Conservation (phyloP, 2,888 invertebrate genomes). For the Xestoiulus laeticollis region DNA sequence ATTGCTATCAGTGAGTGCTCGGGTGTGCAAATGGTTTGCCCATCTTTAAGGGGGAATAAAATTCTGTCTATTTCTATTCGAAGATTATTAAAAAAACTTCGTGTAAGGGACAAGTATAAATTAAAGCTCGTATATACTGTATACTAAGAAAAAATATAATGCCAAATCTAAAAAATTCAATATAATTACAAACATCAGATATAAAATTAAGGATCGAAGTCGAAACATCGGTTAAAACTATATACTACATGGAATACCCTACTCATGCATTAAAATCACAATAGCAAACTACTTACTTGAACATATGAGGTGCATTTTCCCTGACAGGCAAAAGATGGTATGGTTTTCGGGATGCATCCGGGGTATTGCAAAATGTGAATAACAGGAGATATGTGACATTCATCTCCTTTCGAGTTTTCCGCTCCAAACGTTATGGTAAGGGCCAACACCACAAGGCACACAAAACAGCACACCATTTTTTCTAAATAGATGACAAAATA, state of each 20-base stretch:
- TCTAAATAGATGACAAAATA: conserved; percentile 34
- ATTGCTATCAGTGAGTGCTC: background rate
- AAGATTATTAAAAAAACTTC: no score
- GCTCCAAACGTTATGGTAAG: conserved; percentile 46
- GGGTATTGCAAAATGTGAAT: conserved; percentile 90
- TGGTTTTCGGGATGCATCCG: conserved; percentile 90
- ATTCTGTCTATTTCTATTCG: no score
- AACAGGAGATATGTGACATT: conserved; percentile 90
- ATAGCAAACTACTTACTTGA: conserved; percentile 76
- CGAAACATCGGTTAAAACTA: no score
- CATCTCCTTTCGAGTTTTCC: conserved; percentile 68
- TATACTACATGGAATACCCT: no score
- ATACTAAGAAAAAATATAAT: no score
- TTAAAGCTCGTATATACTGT: no score
- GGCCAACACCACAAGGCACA: conserved; percentile 49
- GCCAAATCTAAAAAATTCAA: no score
- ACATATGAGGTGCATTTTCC: conserved; percentile 91
- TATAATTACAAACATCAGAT: no score
- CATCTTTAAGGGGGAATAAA: background rate
- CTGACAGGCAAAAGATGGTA: conserved; percentile 91
- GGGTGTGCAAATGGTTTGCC: background rate
- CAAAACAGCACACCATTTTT: conserved; percentile 48
- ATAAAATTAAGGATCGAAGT: no score
- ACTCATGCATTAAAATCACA: no score
- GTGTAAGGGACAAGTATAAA: no score